These are phyloP conservation scores for Morbakka virulenta DNA, from an alignment of 30 jellyfish, hydroid and myxozoan species.

Conservation along the genomic window DNA sequence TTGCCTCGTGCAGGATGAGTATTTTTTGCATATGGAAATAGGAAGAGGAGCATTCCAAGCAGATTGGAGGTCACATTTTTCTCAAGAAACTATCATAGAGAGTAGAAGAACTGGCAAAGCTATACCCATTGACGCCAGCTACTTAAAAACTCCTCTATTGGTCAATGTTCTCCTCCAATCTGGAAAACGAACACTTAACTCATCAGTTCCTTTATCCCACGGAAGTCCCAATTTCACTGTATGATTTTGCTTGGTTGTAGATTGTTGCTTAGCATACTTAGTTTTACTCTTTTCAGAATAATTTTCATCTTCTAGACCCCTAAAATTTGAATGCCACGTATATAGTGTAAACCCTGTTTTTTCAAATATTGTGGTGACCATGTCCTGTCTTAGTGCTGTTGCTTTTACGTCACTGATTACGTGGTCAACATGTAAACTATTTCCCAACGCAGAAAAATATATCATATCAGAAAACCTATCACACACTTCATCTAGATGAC, in stretches of 20 bases:
- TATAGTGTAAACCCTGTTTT: constrained; percentile 1
- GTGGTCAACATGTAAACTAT: constrained; percentile 3
- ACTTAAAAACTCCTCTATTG: constrained; percentile 26
- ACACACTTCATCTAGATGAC: background rate
- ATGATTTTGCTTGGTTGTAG: background rate
- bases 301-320: background rate
- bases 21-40: background rate
- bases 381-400: background rate
- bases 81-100: constrained; percentile 4
- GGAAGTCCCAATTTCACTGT: constrained; percentile 24
- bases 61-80: constrained; percentile 13
- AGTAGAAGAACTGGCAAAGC: background rate
- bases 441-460: background rate
- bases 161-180: background rate
- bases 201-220: background rate
- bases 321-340: constrained; percentile 9
- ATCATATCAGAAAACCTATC: background rate
- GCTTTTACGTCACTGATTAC: background rate
- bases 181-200: constrained; percentile 2
- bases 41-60: constrained; percentile 39
- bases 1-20: background rate
- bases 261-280: constrained; percentile 8
- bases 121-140: constrained; percentile 14
- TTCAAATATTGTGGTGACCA: background rate
- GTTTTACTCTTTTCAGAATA: background rate